Conservation (phyloP, 23 tunicate genomes). For the Aplidium turbinatum region DNA sequence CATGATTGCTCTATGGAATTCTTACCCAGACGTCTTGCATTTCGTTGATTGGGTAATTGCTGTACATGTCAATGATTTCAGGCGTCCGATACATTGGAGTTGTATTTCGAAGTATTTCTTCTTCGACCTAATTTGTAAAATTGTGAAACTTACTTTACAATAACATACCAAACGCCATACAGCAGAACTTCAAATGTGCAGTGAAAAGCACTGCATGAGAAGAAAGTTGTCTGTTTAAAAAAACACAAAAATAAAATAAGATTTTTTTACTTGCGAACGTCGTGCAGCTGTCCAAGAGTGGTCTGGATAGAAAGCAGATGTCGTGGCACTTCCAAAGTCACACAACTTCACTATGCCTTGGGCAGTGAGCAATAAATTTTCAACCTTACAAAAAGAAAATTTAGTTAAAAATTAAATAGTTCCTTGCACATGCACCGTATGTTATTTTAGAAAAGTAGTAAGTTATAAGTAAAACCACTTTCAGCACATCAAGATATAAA, state of each 20-base stretch:
- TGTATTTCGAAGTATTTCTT: slow-evolving; percentile 82
- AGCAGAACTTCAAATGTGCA: no score
- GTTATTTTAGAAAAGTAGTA: no score
- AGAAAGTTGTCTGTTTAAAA: no score
- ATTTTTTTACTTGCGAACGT: slow-evolving; percentile 82
- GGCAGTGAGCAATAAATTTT: slow-evolving; percentile 74
- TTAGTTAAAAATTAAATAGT: no score
- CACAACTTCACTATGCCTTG: slow-evolving; percentile 84
- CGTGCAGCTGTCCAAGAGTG: slow-evolving; percentile 90
- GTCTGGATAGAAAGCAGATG: slow-evolving; percentile 81
- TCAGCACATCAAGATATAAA: no score
- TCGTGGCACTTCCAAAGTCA: slow-evolving; percentile 97
- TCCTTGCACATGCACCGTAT: no score
- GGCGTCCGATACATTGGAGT: slow-evolving; percentile 98
- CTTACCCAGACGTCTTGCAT: slow-evolving; percentile 99
- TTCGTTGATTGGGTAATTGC: slow-evolving; percentile 94
- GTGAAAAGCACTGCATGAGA: no score
- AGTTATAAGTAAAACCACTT: no score
- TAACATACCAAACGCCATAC: no score
- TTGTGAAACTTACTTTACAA: no score
- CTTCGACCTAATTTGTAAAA: slow-evolving; percentile 89
- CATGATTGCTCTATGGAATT: no score
- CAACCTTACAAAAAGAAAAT: slow-evolving; percentile 43
- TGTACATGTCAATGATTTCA: slow-evolving; percentile 99
- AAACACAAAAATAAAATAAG: no score